Evolutionary conservation across 2,888 invertebrate species (phyloP), one percentile per base, ranked within the genome.

Genomic region (Phortica okadai): DNA sequence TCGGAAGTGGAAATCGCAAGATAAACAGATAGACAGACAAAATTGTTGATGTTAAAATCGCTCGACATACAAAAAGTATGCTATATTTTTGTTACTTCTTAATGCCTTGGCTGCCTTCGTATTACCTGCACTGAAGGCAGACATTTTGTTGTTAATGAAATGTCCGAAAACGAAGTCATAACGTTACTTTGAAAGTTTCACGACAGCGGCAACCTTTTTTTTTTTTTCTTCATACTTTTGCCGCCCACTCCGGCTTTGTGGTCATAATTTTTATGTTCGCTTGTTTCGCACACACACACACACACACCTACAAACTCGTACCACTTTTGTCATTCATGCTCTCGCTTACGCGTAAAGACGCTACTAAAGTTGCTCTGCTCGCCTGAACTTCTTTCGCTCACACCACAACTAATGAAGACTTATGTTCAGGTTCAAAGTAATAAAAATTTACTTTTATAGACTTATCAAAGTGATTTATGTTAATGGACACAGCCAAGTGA

Each of bases 391-490:
- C 50, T 50, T 25, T 25, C 6, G 11, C 62, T 62, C 62, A 62
- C 62, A 62, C 62, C 62, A 62, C 62, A 70, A 33, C 66, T 75
- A 77, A 77, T 77, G 77, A 77, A 77, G 77, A 77, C 70, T 74
- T 77, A 77, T 74, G 74, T 74, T n/a, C 54, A 70, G 77, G 73
- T 77, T 69, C 73, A 75, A 75, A 74, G 75, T 75, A 76, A 79
- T 72, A 77, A 72, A 76, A 79, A 74, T 73, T 79, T 77, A 73
- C 76, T 76, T 79, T 78, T 66, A 79, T 76, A 76, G 58, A 77
- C 78, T 76, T 75, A 74, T 76, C 77, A 79, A 76, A 69, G 74
- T 77, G 79, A 77, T 79, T 79, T 79, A 79, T 79, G 73, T 69
- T 76, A 76, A 79, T 77, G 77, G 74, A 76, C 33, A 73, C 56